Percentiles rank a stretch among this genome's conserved stretches.
Conservation (phyloP, 2,113 vertebrate species). For the Forbesichthys papilliferus region DNA sequence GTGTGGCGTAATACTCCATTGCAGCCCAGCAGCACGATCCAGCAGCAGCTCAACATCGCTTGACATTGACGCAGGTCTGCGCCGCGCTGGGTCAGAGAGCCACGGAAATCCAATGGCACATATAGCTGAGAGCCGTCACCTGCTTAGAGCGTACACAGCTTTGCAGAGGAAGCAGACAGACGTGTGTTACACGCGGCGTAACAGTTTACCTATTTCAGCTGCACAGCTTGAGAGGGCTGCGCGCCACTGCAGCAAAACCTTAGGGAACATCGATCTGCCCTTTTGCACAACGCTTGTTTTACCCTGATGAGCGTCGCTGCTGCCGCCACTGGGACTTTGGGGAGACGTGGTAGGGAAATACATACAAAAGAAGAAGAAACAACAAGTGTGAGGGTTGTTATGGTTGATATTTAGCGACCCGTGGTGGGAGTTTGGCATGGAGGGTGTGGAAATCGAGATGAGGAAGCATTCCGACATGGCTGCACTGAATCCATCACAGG, state of each 20-base stretch:
- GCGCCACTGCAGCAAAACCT: constrained; percentile 78
- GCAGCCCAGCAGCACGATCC: constrained; percentile 14
- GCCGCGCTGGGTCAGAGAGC: constrained; percentile 18
- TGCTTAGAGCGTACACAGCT: constrained; percentile 43
- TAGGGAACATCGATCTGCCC: constrained; percentile 73
- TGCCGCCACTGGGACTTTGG: constrained; percentile 36
- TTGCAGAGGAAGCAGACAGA: constrained; percentile 64
- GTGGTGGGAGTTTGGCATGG: constrained; percentile 12
- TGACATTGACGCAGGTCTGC: constrained; percentile 21
- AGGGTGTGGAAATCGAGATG: constrained; percentile 21
- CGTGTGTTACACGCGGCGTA: constrained; percentile 9
- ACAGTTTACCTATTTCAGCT: constrained; percentile 73
- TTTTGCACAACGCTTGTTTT: constrained; percentile 66
- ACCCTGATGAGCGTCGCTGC: constrained; percentile 49
- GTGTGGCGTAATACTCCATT: constrained; percentile 36
- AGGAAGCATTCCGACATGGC: constrained; percentile 13
- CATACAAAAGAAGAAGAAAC: constrained; percentile 53
- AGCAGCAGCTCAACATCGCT: constrained; percentile 33
- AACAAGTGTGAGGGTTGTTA: constrained; percentile 42
- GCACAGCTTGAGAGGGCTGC: constrained; percentile 70
- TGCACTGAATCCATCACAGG: not conserved
- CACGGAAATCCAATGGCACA: constrained; percentile 16
- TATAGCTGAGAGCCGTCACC: constrained; percentile 25
- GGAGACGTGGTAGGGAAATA: constrained; percentile 42
- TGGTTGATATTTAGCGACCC: constrained; percentile 15